Conservation (phyloP, 2,888 invertebrate species). For the Leptinotarsa tumamoca region DNA sequence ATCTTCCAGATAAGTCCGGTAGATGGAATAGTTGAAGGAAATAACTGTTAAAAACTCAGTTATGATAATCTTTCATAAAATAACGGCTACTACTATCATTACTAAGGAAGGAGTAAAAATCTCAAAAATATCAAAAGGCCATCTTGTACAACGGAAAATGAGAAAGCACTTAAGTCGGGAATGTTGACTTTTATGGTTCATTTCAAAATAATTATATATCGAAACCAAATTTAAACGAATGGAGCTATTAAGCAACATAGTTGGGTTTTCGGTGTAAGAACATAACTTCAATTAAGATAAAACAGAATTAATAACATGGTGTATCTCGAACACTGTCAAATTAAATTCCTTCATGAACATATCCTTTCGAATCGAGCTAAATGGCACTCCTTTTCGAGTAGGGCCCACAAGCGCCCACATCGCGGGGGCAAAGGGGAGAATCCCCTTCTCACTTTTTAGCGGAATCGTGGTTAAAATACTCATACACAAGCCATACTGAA, state of each 20-base stretch:
- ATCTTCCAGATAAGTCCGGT: too few species aligned
- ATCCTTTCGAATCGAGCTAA: slow-evolving; percentile 35
- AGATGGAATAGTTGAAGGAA: too few species aligned
- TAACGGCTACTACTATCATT: background rate
- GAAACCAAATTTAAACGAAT: slow-evolving; percentile 45
- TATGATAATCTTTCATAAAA: background rate
- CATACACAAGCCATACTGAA: too few species aligned
- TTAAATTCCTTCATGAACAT: slow-evolving; percentile 45
- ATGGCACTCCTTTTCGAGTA: slow-evolving; percentile 28
- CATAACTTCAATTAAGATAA: slow-evolving; percentile 55
- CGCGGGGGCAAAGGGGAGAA: background rate
- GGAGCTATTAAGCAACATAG: slow-evolving; percentile 46
- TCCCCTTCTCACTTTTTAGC: background rate
- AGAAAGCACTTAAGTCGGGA: slow-evolving; percentile 41
- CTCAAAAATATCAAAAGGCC: slow-evolving; percentile 19
- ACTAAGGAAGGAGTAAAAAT: slow-evolving; percentile 16
- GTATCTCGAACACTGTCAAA: slow-evolving; percentile 45
- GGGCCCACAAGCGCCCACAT: slow-evolving; percentile 6
- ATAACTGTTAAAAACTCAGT: too few species aligned
- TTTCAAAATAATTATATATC: slow-evolving; percentile 49
- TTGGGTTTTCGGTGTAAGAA: slow-evolving; percentile 46
- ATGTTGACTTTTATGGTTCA: slow-evolving; percentile 46
- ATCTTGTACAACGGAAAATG: slow-evolving; percentile 24
- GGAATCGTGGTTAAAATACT: background rate
- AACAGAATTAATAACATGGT: slow-evolving; percentile 53